These are phyloP conservation scores for Rhynchomys soricoides DNA, from an alignment of 2,113 vertebrate genomes.

Conservation along the genomic window DNA sequence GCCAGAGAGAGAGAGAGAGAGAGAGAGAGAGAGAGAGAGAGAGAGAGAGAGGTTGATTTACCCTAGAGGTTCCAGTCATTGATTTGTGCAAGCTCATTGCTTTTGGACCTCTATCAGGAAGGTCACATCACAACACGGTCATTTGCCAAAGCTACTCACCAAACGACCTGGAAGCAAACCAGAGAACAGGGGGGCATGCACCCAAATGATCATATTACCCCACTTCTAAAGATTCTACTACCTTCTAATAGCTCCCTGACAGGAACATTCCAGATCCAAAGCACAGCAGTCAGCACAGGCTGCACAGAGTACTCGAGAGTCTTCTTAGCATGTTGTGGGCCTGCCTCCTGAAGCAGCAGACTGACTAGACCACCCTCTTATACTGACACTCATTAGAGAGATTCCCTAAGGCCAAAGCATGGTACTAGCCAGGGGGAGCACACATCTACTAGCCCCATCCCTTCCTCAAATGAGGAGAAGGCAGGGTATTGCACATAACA, in stretches of 20 bases:
- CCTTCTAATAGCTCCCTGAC: neutral
- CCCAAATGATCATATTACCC: neutral
- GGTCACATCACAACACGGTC: no score
- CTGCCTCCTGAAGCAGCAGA: neutral
- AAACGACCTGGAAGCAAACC: neutral
- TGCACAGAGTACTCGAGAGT: neutral
- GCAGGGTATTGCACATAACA: neutral
- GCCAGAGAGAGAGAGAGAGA: neutral
- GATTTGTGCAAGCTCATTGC: neutral
- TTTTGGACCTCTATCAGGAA: neutral
- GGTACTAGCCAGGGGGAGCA: rapidly evolving
- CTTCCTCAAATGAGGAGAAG: neutral
- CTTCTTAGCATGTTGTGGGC: neutral
- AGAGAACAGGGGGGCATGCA: neutral
- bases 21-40: neutral
- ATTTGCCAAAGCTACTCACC: neutral
- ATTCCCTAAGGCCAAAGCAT: neutral
- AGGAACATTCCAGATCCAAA: neutral
- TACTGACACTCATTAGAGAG: neutral
- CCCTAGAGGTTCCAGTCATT: neutral
- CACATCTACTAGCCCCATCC: neutral
- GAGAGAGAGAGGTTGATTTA: neutral
- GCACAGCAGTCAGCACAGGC: neutral
- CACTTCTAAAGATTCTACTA: neutral
- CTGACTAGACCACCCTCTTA: neutral